Evolutionary conservation across 2,888 invertebrate genomes (phyloP), one percentile per base, ranked within the genome.

Genomic region (Atethmia centrago): DNA sequence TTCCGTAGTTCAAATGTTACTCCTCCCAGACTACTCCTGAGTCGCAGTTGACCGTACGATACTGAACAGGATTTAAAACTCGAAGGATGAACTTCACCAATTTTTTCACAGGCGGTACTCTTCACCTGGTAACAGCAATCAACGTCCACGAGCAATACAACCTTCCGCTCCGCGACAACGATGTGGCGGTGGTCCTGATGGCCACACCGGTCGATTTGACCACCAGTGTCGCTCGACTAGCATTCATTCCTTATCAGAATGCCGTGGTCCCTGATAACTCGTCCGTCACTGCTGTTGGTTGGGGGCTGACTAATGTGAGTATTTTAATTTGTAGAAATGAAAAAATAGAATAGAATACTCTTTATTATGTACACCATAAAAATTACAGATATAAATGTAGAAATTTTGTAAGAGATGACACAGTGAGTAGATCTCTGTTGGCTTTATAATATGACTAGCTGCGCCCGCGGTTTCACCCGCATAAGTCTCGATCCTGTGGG

Each of bases 281-380:
- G 0, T 49, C 74, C 0, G 92, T 95, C 4, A 82, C 80, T 0
- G 85, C 88, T 45, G 87, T 94, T 3, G 95, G 95, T 0, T 95
- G 95, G 95, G 95, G 95, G 0, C 51, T 76, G 4, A 95, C 93
- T 55, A 77, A 77, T 62, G 95, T 94, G 71, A 89, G 91, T 85
- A 45, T 12, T n/a, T 19, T n/a, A n/a, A n/a, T n/a, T n/a, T n/a
- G n/a, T n/a, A n/a, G n/a, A n/a, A n/a, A n/a, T n/a, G n/a, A n/a
- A 31, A 31, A 31, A 4, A 36, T 36, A 36, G 36, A 36, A n/a
- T 36, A 36, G 36, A 36, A 36, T 36, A 36, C 36, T 36, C 36
- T 36, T 36, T 36, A 36, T 36, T 36, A 4, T 36, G 36, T 5
- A 36, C 36, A 36, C 4, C 4, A 36, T 36, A 7, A 36, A 36